Evolutionary conservation across 2,888 invertebrate genomes (phyloP), one percentile per base, ranked within the genome.

Genomic region (Gasteruption jaculator): DNA sequence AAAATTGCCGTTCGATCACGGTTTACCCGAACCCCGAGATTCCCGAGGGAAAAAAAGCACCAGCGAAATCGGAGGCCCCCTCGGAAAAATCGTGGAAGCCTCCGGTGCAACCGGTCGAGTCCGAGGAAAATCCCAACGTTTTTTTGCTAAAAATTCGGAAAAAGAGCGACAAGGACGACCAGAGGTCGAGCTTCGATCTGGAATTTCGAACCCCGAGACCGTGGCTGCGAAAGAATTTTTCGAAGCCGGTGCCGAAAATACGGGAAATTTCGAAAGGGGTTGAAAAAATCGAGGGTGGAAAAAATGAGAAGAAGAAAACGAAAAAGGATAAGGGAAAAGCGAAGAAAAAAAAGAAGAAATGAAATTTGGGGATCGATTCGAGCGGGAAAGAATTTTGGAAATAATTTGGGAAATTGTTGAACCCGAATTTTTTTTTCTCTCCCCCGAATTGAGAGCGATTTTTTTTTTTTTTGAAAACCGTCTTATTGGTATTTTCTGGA

Each of bases 61-160:
- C 10, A n/a, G 12, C 5, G 14, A 19, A 14, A 5, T 7, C 31
- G n/a, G 1, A 4, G 8, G n/a, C 5, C 22, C 19, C 5, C 15
- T 6, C 4, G 8, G 6, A 31, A 31, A 18, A 14, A 1, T 31
- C 18, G 11, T 30, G 20, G 6, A 37, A 38, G 25, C 5, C 22
- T 21, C 27, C 25, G 8, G 21, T 46, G 22, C 11, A 35, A 24
- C 10, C 12, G 1, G 6, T 34, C 5, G 32, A 5, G 22, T 15
- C 39, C 1, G 60, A 61, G 19, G 61, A 63, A 20, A 70, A 70
- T 54, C 68, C 68, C 1, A 69, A 70, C 43, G 56, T 65, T 14
- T 70, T 67, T 35, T 12, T 62, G 0, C 43, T 70, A 4, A 59
- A 56, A 35, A 60, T 70, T 15, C 52, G 50, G 21, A 66, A 58